Evolutionary conservation across 2,888 invertebrate genomes (phyloP), one percentile per base, ranked within the genome.

Genomic region (Calliopum simillimum): DNA sequence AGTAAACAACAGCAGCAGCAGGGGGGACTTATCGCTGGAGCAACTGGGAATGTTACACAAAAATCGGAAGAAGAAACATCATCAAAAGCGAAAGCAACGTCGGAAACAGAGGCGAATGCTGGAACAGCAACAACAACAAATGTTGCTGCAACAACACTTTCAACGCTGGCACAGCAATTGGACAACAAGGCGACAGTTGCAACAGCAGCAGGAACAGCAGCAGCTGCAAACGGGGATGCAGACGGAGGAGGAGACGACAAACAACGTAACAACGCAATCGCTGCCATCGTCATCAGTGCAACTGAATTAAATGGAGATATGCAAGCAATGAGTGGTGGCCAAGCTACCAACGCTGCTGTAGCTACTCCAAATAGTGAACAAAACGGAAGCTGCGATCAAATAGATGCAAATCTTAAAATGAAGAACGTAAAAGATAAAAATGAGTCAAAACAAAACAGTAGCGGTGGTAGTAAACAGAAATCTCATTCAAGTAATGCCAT

Each of bases 131-230:
- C 51, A 69, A 69, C 23, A 63, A 16, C 71, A 25, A 66, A 63
- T 56, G 66, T 33, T 65, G 47, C 46, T 49, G 75, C 76, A 68
- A 71, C 69, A 19, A 66, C 77, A 43, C 77, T 77, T 62, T 71
- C 75, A 44, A 74, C 76, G 51, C 76, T 81, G 71, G 79, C 82
- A 8, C 81, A 82, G 56, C 81, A 79, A 61, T 72, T 79, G 68
- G 83, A 82, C 67, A 81, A 79, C 68, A 81, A 79, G 67, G 75
- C 78, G 62, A 75, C 77, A 65, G 13, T 74, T 71, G 53, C 70
- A 71, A 19, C 70, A 61, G n/a, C 62, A 64, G 14, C 25, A 19
- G 62, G 19, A n/a, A 58, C 69, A 3, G 2, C 58, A 71, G 13
- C 68, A 65, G 64, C 65, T 11, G 73, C 13, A 13, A 44, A 19